These are phyloP conservation scores for Turdus rufiventris DNA, from an alignment of 2,113 vertebrate genomes.

Conservation along the genomic window DNA sequence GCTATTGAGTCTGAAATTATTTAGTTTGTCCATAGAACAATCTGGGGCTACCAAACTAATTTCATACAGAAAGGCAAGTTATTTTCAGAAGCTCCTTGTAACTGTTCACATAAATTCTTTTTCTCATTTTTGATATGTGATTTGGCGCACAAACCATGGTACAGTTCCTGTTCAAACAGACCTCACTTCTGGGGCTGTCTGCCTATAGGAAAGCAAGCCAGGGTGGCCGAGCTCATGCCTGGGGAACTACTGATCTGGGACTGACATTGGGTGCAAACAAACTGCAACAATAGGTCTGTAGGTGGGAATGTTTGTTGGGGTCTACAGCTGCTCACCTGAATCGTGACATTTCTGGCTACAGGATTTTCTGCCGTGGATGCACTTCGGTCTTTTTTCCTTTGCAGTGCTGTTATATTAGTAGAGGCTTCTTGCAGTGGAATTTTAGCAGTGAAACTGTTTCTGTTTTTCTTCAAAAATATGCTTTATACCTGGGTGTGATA, in stretches of 20 bases:
- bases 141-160: background rate
- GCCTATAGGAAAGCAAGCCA: accelerated
- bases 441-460: background rate
- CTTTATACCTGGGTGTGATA: background rate
- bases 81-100: background rate
- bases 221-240: accelerated
- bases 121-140: background rate
- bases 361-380: background rate
- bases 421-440: background rate
- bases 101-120: background rate
- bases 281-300: background rate
- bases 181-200: background rate
- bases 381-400: background rate
- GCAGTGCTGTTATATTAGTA: background rate
- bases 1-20: background rate
- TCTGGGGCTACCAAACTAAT: background rate
- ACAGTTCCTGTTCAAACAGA: background rate
- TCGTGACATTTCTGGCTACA: accelerated
- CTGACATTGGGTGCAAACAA: accelerated
- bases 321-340: background rate
- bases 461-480: background rate
- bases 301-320: background rate
- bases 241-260: accelerated
- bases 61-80: background rate
- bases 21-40: background rate